These are phyloP conservation scores for Botrylloides violaceus DNA, from an alignment of 23 tunicate genomes.

Conservation along the genomic window DNA sequence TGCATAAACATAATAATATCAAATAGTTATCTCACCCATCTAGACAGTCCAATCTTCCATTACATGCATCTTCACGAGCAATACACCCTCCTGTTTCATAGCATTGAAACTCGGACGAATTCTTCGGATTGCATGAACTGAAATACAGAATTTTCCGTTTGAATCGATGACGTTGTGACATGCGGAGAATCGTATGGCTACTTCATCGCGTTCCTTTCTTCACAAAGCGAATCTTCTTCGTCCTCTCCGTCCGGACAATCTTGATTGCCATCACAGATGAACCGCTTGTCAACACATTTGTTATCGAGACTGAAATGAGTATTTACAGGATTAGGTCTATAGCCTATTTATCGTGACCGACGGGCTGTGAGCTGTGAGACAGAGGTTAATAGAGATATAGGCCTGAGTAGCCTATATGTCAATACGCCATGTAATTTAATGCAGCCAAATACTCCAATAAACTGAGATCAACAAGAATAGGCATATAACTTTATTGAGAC, in stretches of 20 bases:
- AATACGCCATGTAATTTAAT: too few species aligned
- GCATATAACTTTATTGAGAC: too few species aligned
- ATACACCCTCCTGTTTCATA: constrained; percentile 23
- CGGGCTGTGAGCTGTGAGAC: too few species aligned
- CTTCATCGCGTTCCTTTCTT: background rate
- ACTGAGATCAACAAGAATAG: too few species aligned
- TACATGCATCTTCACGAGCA: constrained; percentile 28
- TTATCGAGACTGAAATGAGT: constrained; percentile 6
- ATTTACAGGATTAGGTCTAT: too few species aligned
- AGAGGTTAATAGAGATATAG: too few species aligned
- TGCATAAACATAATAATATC: background rate
- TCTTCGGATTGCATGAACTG: constrained; percentile 1
- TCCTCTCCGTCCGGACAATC: constrained; percentile 79
- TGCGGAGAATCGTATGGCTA: background rate
- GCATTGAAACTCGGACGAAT: constrained; percentile 22
- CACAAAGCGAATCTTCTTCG: constrained; percentile 29
- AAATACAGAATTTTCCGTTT: background rate
- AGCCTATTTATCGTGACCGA: too few species aligned
- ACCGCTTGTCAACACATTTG: constrained; percentile 35
- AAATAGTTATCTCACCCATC: constrained; percentile 53
- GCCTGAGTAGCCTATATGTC: too few species aligned
- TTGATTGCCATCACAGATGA: constrained; percentile 51
- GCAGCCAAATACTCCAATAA: too few species aligned
- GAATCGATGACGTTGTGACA: background rate
- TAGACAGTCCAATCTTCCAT: constrained; percentile 73